Base-by-base conservation (phyloP, 2,888 invertebrate species). In the Actias luna region DNA sequence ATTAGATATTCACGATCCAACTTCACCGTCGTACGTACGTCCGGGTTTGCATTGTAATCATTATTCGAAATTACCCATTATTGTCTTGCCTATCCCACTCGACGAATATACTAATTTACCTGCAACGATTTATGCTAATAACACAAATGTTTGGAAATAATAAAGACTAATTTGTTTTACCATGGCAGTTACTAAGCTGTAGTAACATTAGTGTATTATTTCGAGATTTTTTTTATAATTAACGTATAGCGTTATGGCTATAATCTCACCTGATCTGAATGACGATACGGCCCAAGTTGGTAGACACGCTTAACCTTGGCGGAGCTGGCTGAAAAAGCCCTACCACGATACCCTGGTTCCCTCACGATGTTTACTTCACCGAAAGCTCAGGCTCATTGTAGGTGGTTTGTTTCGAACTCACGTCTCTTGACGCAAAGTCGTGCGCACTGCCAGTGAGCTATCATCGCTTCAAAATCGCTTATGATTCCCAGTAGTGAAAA, bases 41-140 rank as follows among this genome's bases (percentile, higher is more conserved):
- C 65, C 46, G 59, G 64, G 73, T 70, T 74, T 78, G 73, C 78
- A 77, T 71, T 73, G 68, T 72, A 77, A 78, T 80, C 81, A 82
- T 85, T 85, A 86, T 75, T 70, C 69, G 73, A 74, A 82, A 86
- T 88, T 84, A 84, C 78, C 87, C 82, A 88, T 89, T 86, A 88
- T 83, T 82, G 82, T 80, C n/a, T 79, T 77, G 88, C 83, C 88
- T 76, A 83, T 81, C 87, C 85, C 85, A 83, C 77, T 77, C 74
- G 64, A 76, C 77, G 79, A 83, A 84, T 84, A 84, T 80, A 78
- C 78, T 80, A 76, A 82, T 84, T 63, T 63, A 59, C 59, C 63
- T 55, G 59, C 39, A 36, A 63, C 63, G 59, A 55, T 35, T 46
- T 63, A 35, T 59, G 55, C 31, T 63, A 59, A 63, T 60, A 59